These are phyloP conservation scores for Littorina saxatilis DNA, from an alignment of 1,140 invertebrate species.

Conservation along the genomic window DNA sequence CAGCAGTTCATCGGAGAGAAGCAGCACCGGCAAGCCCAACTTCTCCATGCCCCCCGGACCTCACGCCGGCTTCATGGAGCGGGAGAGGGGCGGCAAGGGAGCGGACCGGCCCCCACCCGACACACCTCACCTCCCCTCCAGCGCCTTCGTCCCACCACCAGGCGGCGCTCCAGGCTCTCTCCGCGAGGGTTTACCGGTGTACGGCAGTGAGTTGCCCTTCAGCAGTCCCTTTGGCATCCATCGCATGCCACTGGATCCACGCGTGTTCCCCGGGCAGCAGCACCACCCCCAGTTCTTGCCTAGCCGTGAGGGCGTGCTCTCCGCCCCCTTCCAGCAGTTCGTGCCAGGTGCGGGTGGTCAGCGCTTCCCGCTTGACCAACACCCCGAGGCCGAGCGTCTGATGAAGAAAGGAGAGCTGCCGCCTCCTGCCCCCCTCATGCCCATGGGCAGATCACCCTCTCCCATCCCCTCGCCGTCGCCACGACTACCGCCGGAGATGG, in stretches of 20 bases:
- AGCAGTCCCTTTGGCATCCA: conserved; percentile 67
- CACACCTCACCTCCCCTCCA: conserved; percentile 29
- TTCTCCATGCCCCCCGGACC: background rate
- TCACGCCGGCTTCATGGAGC: background rate
- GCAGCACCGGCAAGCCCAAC: conserved; percentile 2
- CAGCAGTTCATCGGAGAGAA: conserved; percentile 23
- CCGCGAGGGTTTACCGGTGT: conserved; percentile 48
- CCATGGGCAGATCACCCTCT: conserved; percentile 25
- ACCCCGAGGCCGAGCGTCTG: conserved; percentile 46
- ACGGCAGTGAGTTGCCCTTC: conserved; percentile 77
- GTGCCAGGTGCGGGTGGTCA: conserved; percentile 50
- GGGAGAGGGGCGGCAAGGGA: conserved; percentile 13
- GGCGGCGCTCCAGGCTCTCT: conserved; percentile 32
- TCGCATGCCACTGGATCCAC: conserved; percentile 66
- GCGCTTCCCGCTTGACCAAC: conserved; percentile 52
- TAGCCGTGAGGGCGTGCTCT: conserved; percentile 43
- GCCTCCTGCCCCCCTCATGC: conserved; percentile 36
- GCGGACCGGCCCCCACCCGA: conserved; percentile 24
- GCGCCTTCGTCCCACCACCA: conserved; percentile 40
- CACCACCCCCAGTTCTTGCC: conserved; percentile 38
- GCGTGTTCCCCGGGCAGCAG: conserved; percentile 40
- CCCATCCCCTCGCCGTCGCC: conserved; percentile 41
- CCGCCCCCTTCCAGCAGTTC: conserved; percentile 43
- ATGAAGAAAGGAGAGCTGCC: conserved; percentile 46
- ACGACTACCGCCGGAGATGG: conserved; percentile 28